phyloP scores from a whole-genome alignment of 2,888 invertebrate species.

The Desoria tigrina region DNA sequence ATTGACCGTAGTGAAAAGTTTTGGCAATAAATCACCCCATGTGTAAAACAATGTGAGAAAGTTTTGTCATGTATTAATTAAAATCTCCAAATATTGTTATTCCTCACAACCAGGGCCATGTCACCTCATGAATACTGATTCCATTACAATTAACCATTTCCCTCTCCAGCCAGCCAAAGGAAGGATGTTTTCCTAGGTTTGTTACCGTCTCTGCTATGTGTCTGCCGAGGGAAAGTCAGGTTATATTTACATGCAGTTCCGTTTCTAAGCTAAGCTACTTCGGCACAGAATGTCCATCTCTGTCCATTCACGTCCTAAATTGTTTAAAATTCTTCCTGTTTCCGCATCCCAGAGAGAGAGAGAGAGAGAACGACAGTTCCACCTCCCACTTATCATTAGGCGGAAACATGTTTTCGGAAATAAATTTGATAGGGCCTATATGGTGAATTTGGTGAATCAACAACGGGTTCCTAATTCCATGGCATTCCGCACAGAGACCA shows the following conservation, averaged over 20 bases:
- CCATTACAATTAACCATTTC: conserved; percentile 24
- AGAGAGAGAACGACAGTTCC: too few relatives aligned
- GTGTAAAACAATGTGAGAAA: conserved; percentile 53
- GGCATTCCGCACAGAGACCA: background rate
- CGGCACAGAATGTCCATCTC: background rate
- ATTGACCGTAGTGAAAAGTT: conserved; percentile 40
- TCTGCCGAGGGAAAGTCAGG: background rate
- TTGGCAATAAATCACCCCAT: conserved; percentile 52
- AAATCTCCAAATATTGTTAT: conserved; percentile 54
- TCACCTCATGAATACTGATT: conserved; percentile 47
- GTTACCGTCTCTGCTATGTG: too few relatives aligned
- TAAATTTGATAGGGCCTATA: too few relatives aligned
- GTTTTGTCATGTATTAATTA: conserved; percentile 55
- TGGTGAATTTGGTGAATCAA: too few relatives aligned
- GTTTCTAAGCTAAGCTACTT: background rate
- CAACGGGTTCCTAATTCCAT: too few relatives aligned
- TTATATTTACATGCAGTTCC: background rate
- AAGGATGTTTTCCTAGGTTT: background rate
- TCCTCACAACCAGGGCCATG: conserved; percentile 40
- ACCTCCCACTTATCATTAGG: too few relatives aligned
- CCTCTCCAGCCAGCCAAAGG: background rate
- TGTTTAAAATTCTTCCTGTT: conserved; percentile 8
- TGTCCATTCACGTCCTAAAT: background rate
- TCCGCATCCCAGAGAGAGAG: background rate
- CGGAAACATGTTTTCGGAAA: too few relatives aligned